Conservation (phyloP, 2,888 invertebrate species). For the Brenthis daphne region DNA sequence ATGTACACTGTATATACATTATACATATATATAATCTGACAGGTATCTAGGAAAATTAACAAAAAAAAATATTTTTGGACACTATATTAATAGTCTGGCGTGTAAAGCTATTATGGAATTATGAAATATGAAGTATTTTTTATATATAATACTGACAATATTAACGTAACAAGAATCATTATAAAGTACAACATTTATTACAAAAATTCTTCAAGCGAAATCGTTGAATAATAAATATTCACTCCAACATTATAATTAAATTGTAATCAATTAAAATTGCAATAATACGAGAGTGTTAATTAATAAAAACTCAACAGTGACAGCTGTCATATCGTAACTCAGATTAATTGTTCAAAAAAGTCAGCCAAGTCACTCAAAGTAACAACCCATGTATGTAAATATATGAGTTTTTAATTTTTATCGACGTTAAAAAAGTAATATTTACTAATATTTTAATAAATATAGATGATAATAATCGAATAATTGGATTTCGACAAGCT, state of each 20-base stretch:
- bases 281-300: constrained; percentile 24
- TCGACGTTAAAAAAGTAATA: no score
- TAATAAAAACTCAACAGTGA: constrained; percentile 21
- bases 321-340: constrained; percentile 13
- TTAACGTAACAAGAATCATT: neutral
- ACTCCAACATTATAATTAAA: constrained; percentile 28
- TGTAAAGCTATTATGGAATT: no score
- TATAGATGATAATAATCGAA: no score
- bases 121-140: no score
- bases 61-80: no score
- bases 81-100: no score
- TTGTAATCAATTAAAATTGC: constrained; percentile 26
- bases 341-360: constrained; percentile 22
- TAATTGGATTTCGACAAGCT: no score
- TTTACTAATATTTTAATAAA: no score
- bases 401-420: neutral
- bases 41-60: no score
- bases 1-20: no score
- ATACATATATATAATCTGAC: no score
- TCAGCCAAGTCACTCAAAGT: neutral
- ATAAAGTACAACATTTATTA: neutral
- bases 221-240: constrained; percentile 17
- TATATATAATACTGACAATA: neutral
- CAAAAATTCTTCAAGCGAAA: constrained; percentile 9
- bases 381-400: neutral